These are phyloP conservation scores for Dione juno DNA, from an alignment of 2,888 invertebrate species.

Conservation along the genomic window DNA sequence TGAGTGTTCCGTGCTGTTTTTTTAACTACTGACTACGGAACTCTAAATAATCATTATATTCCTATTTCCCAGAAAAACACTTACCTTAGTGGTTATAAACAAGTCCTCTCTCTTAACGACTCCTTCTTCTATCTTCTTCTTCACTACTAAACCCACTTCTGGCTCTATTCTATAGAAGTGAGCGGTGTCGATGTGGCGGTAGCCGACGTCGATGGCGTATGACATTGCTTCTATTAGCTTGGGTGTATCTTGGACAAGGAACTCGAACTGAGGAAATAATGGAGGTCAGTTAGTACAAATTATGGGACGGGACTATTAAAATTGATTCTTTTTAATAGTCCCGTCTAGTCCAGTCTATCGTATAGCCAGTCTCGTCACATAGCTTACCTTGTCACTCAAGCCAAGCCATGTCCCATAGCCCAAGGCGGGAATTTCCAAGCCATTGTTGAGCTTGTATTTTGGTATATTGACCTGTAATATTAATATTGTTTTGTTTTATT, in stretches of 20 bases:
- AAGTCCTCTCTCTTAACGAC: constrained; percentile 87
- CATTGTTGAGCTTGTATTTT: constrained; percentile 65
- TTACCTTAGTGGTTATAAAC: constrained; percentile 87
- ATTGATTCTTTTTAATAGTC: background rate
- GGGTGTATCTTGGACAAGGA: constrained; percentile 53
- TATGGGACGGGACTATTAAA: too few species aligned
- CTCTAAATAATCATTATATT: too few species aligned
- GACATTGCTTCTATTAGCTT: constrained; percentile 83
- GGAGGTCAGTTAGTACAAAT: background rate
- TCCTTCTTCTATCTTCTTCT: constrained; percentile 85
- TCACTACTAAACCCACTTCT: constrained; percentile 86
- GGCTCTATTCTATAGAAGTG: constrained; percentile 87
- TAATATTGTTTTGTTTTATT: background rate
- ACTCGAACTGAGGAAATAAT: constrained; percentile 52
- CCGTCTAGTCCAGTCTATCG: background rate
- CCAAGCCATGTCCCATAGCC: constrained; percentile 74
- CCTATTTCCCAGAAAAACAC: background rate
- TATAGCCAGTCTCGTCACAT: background rate
- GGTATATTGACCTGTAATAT: constrained; percentile 67
- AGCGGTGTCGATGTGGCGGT: constrained; percentile 90
- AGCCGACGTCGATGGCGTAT: constrained; percentile 89
- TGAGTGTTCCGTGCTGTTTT: too few species aligned
- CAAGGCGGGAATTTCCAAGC: constrained; percentile 62
- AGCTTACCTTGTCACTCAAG: constrained; percentile 55
- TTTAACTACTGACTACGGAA: too few species aligned